phyloP scores from a whole-genome alignment of 1,140 invertebrate species.

The Formica exsecta region DNA sequence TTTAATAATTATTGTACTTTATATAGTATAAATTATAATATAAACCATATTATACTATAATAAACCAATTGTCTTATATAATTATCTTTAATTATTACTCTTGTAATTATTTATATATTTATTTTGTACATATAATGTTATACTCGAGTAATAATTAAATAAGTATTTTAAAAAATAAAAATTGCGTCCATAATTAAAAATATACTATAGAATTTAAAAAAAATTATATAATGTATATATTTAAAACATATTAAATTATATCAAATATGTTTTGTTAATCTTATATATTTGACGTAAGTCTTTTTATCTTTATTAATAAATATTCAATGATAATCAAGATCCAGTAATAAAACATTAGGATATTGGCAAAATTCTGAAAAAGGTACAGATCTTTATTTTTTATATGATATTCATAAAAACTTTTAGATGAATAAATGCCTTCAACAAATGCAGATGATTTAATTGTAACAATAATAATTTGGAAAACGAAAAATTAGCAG shows the following conservation, averaged over 20 bases:
- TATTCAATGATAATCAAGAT: neutral
- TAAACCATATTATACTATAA: too few species aligned
- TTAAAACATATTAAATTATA: neutral
- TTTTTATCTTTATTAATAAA: neutral
- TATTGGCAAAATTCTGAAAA: neutral
- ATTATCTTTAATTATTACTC: neutral
- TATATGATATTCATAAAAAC: constrained; percentile 34
- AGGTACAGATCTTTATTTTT: constrained; percentile 42
- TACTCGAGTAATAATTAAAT: neutral
- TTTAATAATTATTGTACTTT: too few species aligned
- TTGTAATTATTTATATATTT: constrained; percentile 10
- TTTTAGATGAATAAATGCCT: constrained; percentile 47
- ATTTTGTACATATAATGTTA: neutral
- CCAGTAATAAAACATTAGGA: neutral
- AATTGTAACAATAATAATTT: neutral
- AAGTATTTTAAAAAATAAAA: neutral
- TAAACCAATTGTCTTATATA: neutral
- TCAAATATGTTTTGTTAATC: neutral
- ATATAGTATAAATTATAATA: too few species aligned
- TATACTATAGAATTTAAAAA: neutral
- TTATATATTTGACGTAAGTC: neutral
- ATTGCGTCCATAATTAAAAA: neutral
- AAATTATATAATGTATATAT: neutral
- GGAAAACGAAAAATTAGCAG: neutral
- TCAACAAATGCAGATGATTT: constrained; percentile 42